Evolutionary conservation across 2,113 vertebrate species (phyloP), one percentile per base, ranked within the genome.

Genomic region (Shinisaurus crocodilurus): DNA sequence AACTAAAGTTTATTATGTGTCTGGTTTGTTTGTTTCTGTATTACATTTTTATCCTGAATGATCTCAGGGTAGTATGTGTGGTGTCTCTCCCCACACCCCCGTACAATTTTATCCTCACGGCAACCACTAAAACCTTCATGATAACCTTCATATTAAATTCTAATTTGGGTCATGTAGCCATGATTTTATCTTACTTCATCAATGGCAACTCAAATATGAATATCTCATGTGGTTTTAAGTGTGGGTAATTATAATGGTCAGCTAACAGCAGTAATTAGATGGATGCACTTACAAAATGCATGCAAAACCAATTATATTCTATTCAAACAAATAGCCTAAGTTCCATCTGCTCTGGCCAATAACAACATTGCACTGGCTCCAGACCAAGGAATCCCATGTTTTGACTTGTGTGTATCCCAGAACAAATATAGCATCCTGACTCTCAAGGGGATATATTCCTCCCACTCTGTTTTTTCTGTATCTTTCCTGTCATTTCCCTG

Each of bases 321-420:
- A 95, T 96, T 96, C 95, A 60, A 91, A 92, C 87, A 96, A 92
- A 96, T 92, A 88, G n/a, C 88, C 93, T 92, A 94, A 95, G 95
- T 97, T 97, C 96, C 96, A 92, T 96, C 92, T 89, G 10, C 82
- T 1, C 6, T 76, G 91, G 97, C 97, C 97, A 98, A 96, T 95
- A 96, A 96, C 93, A 98, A 97, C 96, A 97, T 43, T 91, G 6
- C 81, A 54, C 94, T 97, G 97, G 95, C 95, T 85, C 63, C 91
- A 86, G 91, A 89, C 93, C 96, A 97, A 95, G 92, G 91, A 95
- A 96, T 96, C 95, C 93, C 95, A 94, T 96, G 91, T 96, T 97
- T 93, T 96, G 91, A 95, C 94, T 97, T 37, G 63, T 96, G 94
- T 90, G 88, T 95, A 90, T 96, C 70, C 96, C 87, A 88, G 95